These are phyloP conservation scores for Himalopsyche kuldschensis DNA, from an alignment of 2,888 invertebrate genomes.

Conservation along the genomic window DNA sequence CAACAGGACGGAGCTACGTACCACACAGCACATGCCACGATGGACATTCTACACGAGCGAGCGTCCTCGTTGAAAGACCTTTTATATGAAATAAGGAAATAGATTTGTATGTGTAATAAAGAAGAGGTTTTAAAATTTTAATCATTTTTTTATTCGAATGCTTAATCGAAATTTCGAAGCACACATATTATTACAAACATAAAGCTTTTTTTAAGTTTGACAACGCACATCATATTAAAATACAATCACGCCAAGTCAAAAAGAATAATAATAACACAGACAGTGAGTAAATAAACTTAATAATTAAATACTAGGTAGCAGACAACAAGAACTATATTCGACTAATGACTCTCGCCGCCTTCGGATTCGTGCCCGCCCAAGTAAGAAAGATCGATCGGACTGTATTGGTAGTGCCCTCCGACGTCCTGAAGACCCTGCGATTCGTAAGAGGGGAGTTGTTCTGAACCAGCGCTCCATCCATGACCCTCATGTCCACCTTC, in stretches of 20 bases:
- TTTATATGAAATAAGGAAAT: no score
- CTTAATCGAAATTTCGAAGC: neutral
- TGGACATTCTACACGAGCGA: no score
- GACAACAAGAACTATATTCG: constrained; percentile 4
- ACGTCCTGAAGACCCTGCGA: constrained; percentile 42
- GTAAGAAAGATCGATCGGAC: constrained; percentile 47
- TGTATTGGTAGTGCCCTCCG: constrained; percentile 46
- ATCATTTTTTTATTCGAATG: neutral
- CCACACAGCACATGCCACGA: no score
- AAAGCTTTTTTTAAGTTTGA: neutral
- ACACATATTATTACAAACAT: neutral
- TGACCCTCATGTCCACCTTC: neutral
- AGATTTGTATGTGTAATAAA: no score
- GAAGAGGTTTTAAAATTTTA: neutral
- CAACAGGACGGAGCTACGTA: no score
- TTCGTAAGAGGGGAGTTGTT: neutral
- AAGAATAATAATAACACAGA: constrained; percentile 6
- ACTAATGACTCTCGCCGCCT: constrained; percentile 46
- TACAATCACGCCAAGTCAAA: neutral
- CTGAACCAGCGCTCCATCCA: neutral
- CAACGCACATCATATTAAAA: neutral
- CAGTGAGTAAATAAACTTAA: neutral
- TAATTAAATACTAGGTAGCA: constrained; percentile 25
- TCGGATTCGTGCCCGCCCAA: constrained; percentile 44
- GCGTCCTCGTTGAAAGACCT: no score